phyloP scores from a whole-genome alignment of 2,888 invertebrate species.

The Monochamus alternatus region DNA sequence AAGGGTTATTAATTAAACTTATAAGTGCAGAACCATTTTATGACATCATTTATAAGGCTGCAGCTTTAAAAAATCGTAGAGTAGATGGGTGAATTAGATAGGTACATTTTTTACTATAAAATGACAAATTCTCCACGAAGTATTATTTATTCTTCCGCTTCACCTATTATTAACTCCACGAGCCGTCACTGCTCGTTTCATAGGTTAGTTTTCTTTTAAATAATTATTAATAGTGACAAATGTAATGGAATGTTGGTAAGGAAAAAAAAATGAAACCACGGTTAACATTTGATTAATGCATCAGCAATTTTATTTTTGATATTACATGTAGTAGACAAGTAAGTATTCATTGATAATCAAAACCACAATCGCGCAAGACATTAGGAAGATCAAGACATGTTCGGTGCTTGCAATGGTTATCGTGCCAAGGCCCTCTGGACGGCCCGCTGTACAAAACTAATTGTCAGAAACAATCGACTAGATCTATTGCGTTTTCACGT shows the following conservation, averaged over 20 bases:
- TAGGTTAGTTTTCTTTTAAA: no score
- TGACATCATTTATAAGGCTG: no score
- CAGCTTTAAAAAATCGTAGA: no score
- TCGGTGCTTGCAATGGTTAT: conserved; percentile 63
- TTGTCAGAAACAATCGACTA: conserved; percentile 61
- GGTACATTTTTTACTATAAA: no score
- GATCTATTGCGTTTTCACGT: conserved; percentile 63
- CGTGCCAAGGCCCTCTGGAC: conserved; percentile 63
- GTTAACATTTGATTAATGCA: conserved; percentile 59
- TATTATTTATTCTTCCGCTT: no score
- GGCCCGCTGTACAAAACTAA: conserved; percentile 60
- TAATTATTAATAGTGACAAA: no score
- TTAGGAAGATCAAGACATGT: conserved; percentile 69
- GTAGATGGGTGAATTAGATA: no score
- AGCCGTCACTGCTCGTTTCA: no score
- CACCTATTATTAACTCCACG: no score
- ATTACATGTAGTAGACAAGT: conserved; percentile 70
- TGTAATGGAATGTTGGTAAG: neutral
- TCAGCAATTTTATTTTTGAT: conserved; percentile 68
- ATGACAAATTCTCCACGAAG: no score
- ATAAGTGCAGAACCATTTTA: no score
- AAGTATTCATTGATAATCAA: conserved; percentile 67
- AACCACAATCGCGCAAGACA: conserved; percentile 68
- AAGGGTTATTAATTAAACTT: no score
- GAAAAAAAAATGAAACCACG: conserved; percentile 24